phyloP scores from a whole-genome alignment of 1,140 invertebrate species.

The Calliphora vicina region DNA sequence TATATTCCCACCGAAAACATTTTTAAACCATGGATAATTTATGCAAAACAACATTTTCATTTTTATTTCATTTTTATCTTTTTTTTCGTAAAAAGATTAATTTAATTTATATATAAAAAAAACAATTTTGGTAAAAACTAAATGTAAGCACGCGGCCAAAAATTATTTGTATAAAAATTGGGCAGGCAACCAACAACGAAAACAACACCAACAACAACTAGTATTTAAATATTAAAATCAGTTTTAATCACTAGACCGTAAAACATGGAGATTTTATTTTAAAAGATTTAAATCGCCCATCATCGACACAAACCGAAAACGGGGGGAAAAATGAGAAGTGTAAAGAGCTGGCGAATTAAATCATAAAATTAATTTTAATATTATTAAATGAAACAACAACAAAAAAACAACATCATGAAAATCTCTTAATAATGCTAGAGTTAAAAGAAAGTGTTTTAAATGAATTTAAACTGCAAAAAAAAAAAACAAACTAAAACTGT shows the following conservation, averaged over 20 bases:
- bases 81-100: background rate
- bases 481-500: background rate
- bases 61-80: background rate
- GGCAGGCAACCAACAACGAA: background rate
- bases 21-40: background rate
- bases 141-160: background rate
- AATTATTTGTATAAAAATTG: background rate
- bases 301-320: background rate
- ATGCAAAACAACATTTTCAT: background rate
- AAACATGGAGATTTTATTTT: background rate
- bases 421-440: background rate
- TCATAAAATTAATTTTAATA: constrained; percentile 4
- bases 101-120: background rate
- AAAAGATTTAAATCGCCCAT: background rate
- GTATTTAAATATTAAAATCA: constrained; percentile 4
- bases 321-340: background rate
- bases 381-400: background rate
- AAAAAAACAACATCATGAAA: background rate
- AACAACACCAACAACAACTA: background rate
- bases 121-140: background rate
- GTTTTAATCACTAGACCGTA: constrained; percentile 4
- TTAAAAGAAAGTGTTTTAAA: background rate
- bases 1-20: background rate
- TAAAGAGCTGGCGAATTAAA: background rate
- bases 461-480: background rate